Conservation (phyloP, 1,140 invertebrate species). For the Megalonaias nervosa region DNA sequence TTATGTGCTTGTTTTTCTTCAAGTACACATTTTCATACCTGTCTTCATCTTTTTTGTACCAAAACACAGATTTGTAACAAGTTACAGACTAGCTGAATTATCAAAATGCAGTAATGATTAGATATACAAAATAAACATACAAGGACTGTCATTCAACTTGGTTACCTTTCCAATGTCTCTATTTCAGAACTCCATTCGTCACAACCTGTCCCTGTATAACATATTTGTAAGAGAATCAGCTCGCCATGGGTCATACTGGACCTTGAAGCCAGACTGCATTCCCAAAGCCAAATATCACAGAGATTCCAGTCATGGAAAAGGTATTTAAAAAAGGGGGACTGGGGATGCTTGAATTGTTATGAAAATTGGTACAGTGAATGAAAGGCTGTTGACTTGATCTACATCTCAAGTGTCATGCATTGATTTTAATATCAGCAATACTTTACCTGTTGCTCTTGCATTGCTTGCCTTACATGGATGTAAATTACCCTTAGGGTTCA, state of each 20-base stretch:
- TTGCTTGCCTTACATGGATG: too few relatives aligned
- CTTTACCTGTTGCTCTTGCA: too few relatives aligned
- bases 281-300: constrained; percentile 39
- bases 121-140: neutral
- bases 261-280: constrained; percentile 45
- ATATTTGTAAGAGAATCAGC: constrained; percentile 61
- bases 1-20: too few relatives aligned
- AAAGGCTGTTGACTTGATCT: too few relatives aligned
- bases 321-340: too few relatives aligned
- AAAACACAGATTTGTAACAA: neutral
- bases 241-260: constrained; percentile 64
- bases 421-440: too few relatives aligned
- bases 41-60: neutral
- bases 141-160: too few relatives aligned
- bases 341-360: too few relatives aligned
- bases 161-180: constrained; percentile 4
- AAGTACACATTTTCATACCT: neutral
- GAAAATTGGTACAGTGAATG: too few relatives aligned
- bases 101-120: neutral
- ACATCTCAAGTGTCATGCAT: too few relatives aligned
- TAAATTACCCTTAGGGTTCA: too few relatives aligned
- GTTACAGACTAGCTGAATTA: neutral
- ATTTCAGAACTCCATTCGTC: constrained; percentile 67
- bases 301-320: constrained; percentile 23
- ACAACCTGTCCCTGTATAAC: constrained; percentile 66